Evolutionary conservation across 2,888 invertebrate genomes (phyloP).

Genomic region (Trypoxylon attenuatum): DNA sequence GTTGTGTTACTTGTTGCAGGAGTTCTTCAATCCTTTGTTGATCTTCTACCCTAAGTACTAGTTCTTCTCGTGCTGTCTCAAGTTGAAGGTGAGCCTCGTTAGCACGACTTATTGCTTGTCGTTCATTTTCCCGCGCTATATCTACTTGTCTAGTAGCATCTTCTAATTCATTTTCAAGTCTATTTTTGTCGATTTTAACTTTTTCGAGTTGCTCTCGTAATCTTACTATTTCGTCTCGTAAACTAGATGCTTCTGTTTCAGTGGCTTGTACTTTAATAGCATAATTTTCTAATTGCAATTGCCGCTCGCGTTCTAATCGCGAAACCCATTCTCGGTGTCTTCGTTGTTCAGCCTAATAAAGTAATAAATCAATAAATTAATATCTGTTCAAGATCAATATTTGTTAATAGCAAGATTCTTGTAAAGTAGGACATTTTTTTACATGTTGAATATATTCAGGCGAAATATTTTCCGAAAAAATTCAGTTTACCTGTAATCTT

Average conservation of each 20-base stretch:
- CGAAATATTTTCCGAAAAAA: background rate
- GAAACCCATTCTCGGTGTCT: conserved; percentile 88
- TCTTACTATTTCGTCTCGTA: conserved; percentile 81
- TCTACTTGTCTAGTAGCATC: conserved; percentile 77
- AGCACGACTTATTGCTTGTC: conserved; percentile 72
- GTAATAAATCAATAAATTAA: background rate
- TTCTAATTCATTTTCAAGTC: conserved; percentile 77
- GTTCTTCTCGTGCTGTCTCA: conserved; percentile 76
- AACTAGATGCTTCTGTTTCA: conserved; percentile 80
- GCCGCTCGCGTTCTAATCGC: conserved; percentile 89
- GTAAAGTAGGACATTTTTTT: background rate
- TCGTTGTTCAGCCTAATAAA: conserved; percentile 86
- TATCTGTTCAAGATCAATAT: too few species aligned
- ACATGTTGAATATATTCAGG: background rate
- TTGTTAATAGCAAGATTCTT: too few species aligned
- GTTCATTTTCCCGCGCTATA: conserved; percentile 78
- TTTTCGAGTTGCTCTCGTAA: conserved; percentile 81
- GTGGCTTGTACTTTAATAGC: conserved; percentile 82
- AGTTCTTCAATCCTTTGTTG: conserved; percentile 85
- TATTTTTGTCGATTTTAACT: conserved; percentile 77
- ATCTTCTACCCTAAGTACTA: conserved; percentile 81
- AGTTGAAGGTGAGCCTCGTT: conserved; percentile 71
- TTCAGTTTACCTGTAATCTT: conserved; percentile 73
- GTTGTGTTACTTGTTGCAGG: conserved; percentile 82
- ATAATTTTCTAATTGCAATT: conserved; percentile 85